Evolutionary conservation across 2,113 vertebrate species (phyloP).

Genomic region (Cricetomys ansorgei): DNA sequence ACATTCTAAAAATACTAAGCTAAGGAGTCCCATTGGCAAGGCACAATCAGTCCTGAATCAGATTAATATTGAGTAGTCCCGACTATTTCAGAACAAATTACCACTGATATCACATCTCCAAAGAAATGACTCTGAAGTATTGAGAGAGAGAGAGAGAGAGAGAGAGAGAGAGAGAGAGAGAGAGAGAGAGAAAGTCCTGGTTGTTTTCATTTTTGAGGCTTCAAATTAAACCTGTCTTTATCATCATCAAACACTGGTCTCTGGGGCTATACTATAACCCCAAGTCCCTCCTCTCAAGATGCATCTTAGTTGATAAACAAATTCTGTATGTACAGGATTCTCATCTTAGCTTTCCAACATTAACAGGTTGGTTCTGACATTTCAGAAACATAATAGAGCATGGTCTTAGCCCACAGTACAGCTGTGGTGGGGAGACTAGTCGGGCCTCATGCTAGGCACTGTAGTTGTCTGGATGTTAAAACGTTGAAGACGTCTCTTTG

Average conservation of each 20-base stretch:
- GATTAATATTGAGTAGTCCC: not conserved
- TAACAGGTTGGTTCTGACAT: too few relatives aligned
- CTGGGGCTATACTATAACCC: not conserved
- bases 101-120: not conserved
- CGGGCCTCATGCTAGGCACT: not conserved
- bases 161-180: not conserved
- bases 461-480: not conserved
- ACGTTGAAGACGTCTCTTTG: not conserved
- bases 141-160: not conserved
- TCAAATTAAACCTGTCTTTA: not conserved
- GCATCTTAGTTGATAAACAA: not conserved
- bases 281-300: not conserved
- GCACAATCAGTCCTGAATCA: not conserved
- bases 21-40: not conserved
- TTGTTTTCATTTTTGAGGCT: not conserved
- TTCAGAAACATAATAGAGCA: not conserved
- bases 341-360: not conserved
- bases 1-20: not conserved
- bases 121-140: not conserved
- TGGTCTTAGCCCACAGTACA: not conserved
- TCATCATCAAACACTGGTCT: not conserved
- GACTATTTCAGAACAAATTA: not conserved
- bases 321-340: not conserved
- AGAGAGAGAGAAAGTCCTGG: fast-evolving
- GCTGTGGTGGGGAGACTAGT: not conserved